Conservation (phyloP, 1,140 invertebrate species). For the Heliconius melpomene region DNA sequence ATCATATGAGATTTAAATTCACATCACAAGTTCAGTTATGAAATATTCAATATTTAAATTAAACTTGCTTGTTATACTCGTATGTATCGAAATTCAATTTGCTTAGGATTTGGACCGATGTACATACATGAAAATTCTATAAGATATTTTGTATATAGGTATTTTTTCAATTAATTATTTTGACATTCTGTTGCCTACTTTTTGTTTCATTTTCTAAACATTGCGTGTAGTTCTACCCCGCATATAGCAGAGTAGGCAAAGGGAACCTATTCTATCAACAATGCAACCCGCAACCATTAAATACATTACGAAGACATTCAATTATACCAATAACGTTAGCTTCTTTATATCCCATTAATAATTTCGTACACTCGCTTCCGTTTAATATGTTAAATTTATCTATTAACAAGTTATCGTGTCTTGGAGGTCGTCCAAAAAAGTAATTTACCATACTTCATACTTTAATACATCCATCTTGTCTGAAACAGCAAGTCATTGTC, state of each 20-base stretch:
- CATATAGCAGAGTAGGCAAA: too few relatives aligned
- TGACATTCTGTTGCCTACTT: too few relatives aligned
- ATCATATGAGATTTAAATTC: conserved; percentile 6
- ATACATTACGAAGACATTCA: too few relatives aligned
- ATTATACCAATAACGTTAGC: background rate
- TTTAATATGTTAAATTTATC: conserved; percentile 31
- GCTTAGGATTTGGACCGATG: background rate
- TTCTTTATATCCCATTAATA: conserved; percentile 16
- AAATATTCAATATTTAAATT: background rate
- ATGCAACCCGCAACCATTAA: too few relatives aligned
- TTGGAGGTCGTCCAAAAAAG: conserved; percentile 36
- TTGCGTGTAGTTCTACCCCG: too few relatives aligned
- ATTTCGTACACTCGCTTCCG: conserved; percentile 19
- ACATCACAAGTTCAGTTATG: background rate
- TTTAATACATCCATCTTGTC: conserved; percentile 33
- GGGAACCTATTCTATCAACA: too few relatives aligned
- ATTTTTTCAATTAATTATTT: too few relatives aligned
- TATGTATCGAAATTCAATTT: background rate
- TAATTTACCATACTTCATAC: conserved; percentile 29
- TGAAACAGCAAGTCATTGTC: conserved; percentile 36
- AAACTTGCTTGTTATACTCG: background rate
- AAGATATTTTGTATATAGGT: too few relatives aligned
- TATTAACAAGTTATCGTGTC: conserved; percentile 32
- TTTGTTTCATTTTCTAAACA: too few relatives aligned
- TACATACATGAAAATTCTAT: too few relatives aligned